Evolutionary conservation across 2,888 invertebrate genomes (phyloP).

Genomic region (Trichopria drosophilae): DNA sequence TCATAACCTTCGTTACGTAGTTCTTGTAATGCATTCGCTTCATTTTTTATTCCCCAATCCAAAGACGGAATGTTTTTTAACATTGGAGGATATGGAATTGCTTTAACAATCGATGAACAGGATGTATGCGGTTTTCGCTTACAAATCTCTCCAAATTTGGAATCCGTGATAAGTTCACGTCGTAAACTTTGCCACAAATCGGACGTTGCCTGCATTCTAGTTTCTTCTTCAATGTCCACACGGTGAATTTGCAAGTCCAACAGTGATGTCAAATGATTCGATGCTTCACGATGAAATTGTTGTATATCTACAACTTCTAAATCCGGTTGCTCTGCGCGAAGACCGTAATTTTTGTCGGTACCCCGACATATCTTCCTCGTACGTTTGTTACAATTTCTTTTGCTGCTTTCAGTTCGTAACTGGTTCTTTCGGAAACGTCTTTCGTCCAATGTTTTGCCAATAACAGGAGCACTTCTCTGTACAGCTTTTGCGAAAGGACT

Average conservation of each 20-base stretch:
- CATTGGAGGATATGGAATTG: conserved; percentile 22
- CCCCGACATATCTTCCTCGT: conserved; percentile 25
- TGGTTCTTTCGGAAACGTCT: too few relatives aligned
- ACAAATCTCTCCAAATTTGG: conserved; percentile 31
- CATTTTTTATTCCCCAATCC: conserved; percentile 30
- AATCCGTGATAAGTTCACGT: conserved; percentile 31
- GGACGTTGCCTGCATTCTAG: conserved; percentile 21
- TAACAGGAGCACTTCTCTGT: too few relatives aligned
- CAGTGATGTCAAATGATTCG: conserved; percentile 30
- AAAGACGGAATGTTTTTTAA: conserved; percentile 2
- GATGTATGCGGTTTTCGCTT: conserved; percentile 20
- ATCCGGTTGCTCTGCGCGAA: conserved; percentile 20
- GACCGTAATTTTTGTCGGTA: conserved; percentile 26
- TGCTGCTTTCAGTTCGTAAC: too few relatives aligned
- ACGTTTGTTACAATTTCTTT: too few relatives aligned
- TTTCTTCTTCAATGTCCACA: conserved; percentile 25
- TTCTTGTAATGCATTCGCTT: conserved; percentile 19
- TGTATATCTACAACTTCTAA: conserved; percentile 6
- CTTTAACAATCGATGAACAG: conserved; percentile 19
- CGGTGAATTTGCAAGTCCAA: conserved; percentile 20
- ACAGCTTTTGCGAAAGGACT: too few relatives aligned
- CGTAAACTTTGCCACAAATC: conserved; percentile 27
- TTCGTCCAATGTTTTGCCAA: too few relatives aligned
- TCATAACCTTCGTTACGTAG: conserved; percentile 5
- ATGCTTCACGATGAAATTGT: conserved; percentile 5